Evolutionary conservation across 2,797 vertebrate species (phyloP).

Genomic region (Thamnophis elegans): DNA sequence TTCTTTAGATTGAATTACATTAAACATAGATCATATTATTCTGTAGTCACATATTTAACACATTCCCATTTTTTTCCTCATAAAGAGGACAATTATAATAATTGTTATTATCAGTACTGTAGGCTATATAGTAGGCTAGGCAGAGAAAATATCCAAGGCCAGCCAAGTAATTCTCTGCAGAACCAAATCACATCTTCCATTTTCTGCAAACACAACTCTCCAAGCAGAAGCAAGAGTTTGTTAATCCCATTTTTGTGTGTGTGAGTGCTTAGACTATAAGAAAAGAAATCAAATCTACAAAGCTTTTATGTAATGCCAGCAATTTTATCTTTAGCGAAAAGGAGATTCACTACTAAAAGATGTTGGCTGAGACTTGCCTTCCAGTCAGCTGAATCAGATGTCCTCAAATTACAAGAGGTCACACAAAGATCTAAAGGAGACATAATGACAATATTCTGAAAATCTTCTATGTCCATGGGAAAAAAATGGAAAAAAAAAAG

Average conservation of each 20-base stretch:
- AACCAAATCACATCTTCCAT: not conserved
- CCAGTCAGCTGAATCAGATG: constrained; percentile 54
- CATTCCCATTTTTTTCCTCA: not conserved
- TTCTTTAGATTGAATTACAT: not conserved
- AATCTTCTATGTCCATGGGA: constrained; percentile 39
- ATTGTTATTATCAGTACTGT: not conserved
- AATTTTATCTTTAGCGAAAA: constrained; percentile 49
- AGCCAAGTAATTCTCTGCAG: not conserved
- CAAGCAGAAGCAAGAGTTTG: constrained; percentile 5
- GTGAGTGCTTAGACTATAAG: not conserved
- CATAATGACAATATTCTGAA: constrained; percentile 59
- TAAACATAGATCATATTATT: not conserved
- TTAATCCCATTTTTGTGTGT: not conserved
- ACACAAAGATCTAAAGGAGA: constrained; percentile 44
- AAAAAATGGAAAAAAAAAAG: constrained; percentile 3
- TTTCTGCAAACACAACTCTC: not conserved
- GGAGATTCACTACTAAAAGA: constrained; percentile 10
- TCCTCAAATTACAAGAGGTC: constrained; percentile 43
- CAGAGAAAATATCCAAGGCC: not conserved
- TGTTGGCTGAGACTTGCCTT: constrained; percentile 42
- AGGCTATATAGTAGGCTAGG: not conserved
- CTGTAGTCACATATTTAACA: not conserved
- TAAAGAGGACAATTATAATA: not conserved
- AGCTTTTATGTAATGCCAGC: constrained; percentile 47
- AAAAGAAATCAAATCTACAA: constrained; percentile 34